Evolutionary conservation across 1,140 invertebrate species (phyloP), one percentile per base, ranked within the genome.

Genomic region (Ruditapes philippinarum): DNA sequence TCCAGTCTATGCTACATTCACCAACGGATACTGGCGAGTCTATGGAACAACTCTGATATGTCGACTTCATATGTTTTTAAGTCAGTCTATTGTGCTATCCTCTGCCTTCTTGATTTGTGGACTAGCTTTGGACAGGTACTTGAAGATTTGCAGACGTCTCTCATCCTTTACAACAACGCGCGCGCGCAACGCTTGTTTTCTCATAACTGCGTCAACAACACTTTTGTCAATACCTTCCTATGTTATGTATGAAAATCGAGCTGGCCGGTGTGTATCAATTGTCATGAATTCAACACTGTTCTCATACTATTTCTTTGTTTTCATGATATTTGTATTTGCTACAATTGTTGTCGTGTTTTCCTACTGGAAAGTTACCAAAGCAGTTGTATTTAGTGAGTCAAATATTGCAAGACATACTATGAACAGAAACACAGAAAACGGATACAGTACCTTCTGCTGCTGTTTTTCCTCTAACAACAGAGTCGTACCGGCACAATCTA

Each of bases 1-100:
- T n/a, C 81, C 81, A 42, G 57, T 83, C 36, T 83, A 83, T 31
- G 60, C 45, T 22, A 83, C 38, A n/a, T 83, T 83, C 40, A 83
- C 81, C 12, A 83, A 65, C 28, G 42, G 25, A n/a, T 12, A 22
- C 14, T 83, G 81, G 81, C 19, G 2, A 12, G 0, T 25, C 5
- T 83, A 68, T 42, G 81, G 81, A 38, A 70, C 60, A 17, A 51
- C 28, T 3, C 5, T 45, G 7, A 42, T 83, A 31, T 83, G 81
- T 51, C 2, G 51, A 45, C 19, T 49, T 1, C 81, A 83, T n/a
- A n/a, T n/a, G n/a, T n/a, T n/a, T n/a, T n/a, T n/a, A n/a, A n/a
- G n/a, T n/a, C n/a, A n/a, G n/a, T 25, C 62, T 22, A 33, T 83
- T 28, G 81, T 83, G 17, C 42, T 83, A n/a, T 83, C 81, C 4